phyloP scores from a whole-genome alignment of 2,797 vertebrate species.

The Pangasius djambal region DNA sequence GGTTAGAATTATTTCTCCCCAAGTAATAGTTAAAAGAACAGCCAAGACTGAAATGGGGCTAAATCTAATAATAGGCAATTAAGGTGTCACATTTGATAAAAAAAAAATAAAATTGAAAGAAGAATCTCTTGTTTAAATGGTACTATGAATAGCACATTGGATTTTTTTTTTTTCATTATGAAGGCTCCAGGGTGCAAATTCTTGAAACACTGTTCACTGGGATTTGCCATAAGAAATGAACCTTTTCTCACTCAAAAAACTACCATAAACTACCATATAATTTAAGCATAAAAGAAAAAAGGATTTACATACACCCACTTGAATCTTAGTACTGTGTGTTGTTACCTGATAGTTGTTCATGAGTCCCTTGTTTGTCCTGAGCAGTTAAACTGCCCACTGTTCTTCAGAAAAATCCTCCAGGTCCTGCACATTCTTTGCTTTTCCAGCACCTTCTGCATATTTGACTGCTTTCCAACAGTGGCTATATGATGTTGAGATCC shows the following conservation, averaged over 20 bases:
- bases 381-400: too few relatives aligned
- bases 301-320: too few relatives aligned
- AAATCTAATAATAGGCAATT: constrained; percentile 74
- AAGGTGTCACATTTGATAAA: constrained; percentile 69
- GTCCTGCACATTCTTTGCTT: too few relatives aligned
- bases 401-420: too few relatives aligned
- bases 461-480: too few relatives aligned
- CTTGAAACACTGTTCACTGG: constrained; percentile 42
- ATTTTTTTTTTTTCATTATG: constrained; percentile 28
- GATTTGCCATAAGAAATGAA: constrained; percentile 3
- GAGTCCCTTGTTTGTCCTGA: too few relatives aligned
- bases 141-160: constrained; percentile 51
- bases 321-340: too few relatives aligned
- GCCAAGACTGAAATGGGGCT: constrained; percentile 64
- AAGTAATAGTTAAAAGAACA: constrained; percentile 69
- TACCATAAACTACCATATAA: background rate
- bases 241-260: background rate
- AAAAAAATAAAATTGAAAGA: constrained; percentile 51
- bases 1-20: background rate
- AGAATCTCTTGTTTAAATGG: constrained; percentile 38
- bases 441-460: too few relatives aligned
- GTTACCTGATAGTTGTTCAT: too few relatives aligned
- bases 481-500: too few relatives aligned
- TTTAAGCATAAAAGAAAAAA: background rate
- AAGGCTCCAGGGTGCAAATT: constrained; percentile 51